Evolutionary conservation across 2,797 vertebrate species (phyloP), one percentile per base, ranked within the genome.

Genomic region (Phrynocephalus forsythii): DNA sequence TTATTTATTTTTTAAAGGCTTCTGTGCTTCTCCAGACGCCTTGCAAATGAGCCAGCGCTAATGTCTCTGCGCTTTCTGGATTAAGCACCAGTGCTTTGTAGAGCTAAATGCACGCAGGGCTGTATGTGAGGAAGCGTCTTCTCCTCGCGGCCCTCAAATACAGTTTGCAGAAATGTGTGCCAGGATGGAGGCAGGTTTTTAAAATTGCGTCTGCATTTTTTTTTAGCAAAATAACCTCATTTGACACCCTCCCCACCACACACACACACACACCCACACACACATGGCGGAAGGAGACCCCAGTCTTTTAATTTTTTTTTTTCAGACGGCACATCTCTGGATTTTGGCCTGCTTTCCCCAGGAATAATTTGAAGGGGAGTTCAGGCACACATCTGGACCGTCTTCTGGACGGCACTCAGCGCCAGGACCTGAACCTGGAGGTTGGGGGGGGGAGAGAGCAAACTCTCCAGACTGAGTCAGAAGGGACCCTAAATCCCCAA

Each of bases 31-130:
- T 79, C 72, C 1, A 26, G 78, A 52, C 44, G 24, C 79, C 30
- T 79, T 87, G 28, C 0, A 0, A 68, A 60, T 3, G 20, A 87
- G 84, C 86, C 48, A 33, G 28, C 69, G 80, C 75, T 77, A 7
- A 28, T 0, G 15, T 38, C 91, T 90, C 87, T 6, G 56, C 0
- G 0, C 85, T 82, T 83, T 68, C 91, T 91, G 89, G 92, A 89
- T 91, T 88, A 90, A 88, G 90, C 90, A 83, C 91, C 48, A 94
- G 90, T 92, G 92, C 92, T 94, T 90, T 85, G 87, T 88, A 85
- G 82, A 93, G 93, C 93, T 93, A 92, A 91, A 92, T 78, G 3
- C 8, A 44, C 44, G n/a, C 5, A 10, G n/a, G 68, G 18, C 22
- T 3, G 26, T 1, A 28, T 1, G 26, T n/a, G 15, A 16, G 5